Percentiles rank a stretch among this genome's conserved stretches.
Conservation (phyloP, 2,888 invertebrate species). For the Lapara coniferarum region DNA sequence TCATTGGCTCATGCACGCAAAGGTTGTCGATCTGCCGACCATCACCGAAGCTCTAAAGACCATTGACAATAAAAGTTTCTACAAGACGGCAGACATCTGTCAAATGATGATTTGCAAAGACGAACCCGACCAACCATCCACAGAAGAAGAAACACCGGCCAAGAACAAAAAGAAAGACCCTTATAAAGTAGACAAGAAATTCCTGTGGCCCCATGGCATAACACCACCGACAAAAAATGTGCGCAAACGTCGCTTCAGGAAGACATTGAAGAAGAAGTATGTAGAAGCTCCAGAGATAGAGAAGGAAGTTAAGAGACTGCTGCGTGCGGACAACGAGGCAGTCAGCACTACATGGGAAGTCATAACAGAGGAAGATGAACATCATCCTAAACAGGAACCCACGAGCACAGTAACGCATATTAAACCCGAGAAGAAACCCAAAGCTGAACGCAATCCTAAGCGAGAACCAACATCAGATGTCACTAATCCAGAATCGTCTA, state of each 20-base stretch:
- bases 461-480: conserved; percentile 51
- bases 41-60: conserved; percentile 97
- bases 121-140: conserved; percentile 90
- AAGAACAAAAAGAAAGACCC: conserved; percentile 94
- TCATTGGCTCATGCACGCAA: conserved; percentile 93
- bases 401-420: conserved; percentile 57
- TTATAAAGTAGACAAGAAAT: conserved; percentile 93
- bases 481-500: conserved; percentile 60
- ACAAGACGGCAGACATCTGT: conserved; percentile 98
- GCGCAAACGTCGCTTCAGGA: conserved; percentile 94
- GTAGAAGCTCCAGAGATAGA: conserved; percentile 99
- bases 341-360: conserved; percentile 92
- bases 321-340: conserved; percentile 96
- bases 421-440: conserved; percentile 71
- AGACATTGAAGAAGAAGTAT: conserved; percentile 98
- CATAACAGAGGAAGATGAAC: conserved; percentile 92
- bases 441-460: conserved; percentile 8
- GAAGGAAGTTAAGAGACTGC: conserved; percentile 96
- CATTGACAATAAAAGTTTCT: conserved; percentile 97
- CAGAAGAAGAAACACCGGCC: conserved; percentile 90
- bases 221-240: conserved; percentile 98
- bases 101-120: conserved; percentile 96
- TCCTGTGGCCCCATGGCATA: conserved; percentile 96
- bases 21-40: conserved; percentile 95
- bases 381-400: conserved; percentile 77